Evolutionary conservation across 1,140 invertebrate genomes (phyloP).

Genomic region (Leptinotarsa texana): DNA sequence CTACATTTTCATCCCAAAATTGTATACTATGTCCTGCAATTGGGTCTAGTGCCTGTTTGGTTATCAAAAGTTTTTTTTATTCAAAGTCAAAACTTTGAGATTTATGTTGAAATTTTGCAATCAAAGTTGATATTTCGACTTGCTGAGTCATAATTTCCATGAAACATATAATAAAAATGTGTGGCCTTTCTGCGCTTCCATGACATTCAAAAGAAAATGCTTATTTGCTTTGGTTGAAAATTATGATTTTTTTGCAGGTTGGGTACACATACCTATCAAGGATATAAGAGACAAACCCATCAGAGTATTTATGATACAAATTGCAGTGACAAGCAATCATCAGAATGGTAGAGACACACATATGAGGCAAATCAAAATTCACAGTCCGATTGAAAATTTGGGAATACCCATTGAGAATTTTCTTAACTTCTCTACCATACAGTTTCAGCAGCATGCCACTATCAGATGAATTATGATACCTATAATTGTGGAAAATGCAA

Average conservation of each 20-base stretch:
- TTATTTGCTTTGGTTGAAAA: not conserved
- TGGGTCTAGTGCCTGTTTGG: too few species aligned
- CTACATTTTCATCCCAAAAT: too few species aligned
- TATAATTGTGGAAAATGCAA: too few species aligned
- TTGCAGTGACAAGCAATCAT: constrained; percentile 96
- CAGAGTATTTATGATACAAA: constrained; percentile 95
- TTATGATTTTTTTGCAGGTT: constrained; percentile 65
- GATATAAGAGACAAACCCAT: constrained; percentile 86
- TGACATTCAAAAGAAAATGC: too few species aligned
- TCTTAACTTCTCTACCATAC: constrained; percentile 78
- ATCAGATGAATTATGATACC: constrained; percentile 64
- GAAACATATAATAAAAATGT: too few species aligned
- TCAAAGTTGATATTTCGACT: too few species aligned
- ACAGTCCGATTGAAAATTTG: constrained; percentile 85
- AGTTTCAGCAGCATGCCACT: constrained; percentile 79
- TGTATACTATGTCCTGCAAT: too few species aligned
- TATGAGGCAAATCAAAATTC: constrained; percentile 94
- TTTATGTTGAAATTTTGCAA: too few species aligned
- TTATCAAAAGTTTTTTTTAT: too few species aligned
- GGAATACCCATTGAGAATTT: constrained; percentile 73
- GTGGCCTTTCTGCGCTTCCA: too few species aligned
- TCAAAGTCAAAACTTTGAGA: too few species aligned
- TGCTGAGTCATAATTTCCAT: too few species aligned
- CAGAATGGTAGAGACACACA: constrained; percentile 98
- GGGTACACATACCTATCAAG: constrained; percentile 92